A percentile compares a stretch with the other conserved stretches of the same genome.
phyloP scores from a whole-genome alignment of 2,797 vertebrate genomes.

The Furcifer pardalis region DNA sequence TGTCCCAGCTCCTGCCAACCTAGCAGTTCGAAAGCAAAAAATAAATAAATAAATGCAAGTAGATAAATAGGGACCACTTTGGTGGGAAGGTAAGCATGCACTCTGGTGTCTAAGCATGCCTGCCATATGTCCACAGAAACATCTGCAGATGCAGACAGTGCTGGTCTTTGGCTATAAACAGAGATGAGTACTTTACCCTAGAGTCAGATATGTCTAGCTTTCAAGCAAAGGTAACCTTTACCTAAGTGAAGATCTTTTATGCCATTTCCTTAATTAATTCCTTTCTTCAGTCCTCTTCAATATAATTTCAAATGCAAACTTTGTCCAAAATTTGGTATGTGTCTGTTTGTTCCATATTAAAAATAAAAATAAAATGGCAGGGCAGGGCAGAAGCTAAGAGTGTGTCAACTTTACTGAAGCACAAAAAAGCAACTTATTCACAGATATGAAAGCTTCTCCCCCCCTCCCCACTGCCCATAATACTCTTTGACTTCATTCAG shows the following conservation, averaged over 20 bases:
- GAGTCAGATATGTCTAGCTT: too few species aligned
- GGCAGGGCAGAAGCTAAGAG: constrained; percentile 1
- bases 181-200: too few species aligned
- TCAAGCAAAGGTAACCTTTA: too few species aligned
- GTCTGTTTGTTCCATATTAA: neutral
- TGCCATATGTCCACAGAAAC: too few species aligned
- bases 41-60: too few species aligned
- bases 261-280: constrained; percentile 28
- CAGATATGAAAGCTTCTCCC: neutral
- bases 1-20: too few species aligned
- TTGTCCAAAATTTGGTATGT: neutral
- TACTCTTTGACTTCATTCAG: constrained; percentile 29
- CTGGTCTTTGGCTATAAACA: too few species aligned
- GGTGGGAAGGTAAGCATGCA: too few species aligned
- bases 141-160: too few species aligned
- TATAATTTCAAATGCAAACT: constrained; percentile 27
- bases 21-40: too few species aligned
- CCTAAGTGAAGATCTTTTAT: constrained; percentile 29
- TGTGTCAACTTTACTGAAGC: neutral
- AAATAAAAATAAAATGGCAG: constrained; percentile 21
- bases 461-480: neutral
- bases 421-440: constrained; percentile 29
- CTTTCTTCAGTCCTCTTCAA: constrained; percentile 32
- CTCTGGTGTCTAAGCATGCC: too few species aligned
- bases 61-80: too few species aligned